Percentiles rank a stretch among this genome's conserved stretches.
These are phyloP conservation scores for Temnopleurus reevesii DNA, from an alignment of 53 echinoderm and acorn worm species.

Conservation along the genomic window DNA sequence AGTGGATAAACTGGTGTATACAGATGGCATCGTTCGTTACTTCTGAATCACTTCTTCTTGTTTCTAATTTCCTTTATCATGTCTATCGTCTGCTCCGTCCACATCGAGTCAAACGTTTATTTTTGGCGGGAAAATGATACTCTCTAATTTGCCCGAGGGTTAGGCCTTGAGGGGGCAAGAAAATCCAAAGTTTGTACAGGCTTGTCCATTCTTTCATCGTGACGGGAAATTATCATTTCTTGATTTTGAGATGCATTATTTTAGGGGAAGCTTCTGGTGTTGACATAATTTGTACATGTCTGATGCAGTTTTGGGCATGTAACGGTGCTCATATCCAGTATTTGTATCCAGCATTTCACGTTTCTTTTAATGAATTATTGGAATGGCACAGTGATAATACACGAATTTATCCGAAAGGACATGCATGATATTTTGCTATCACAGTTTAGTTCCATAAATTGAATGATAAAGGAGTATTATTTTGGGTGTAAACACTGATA, in stretches of 20 bases:
- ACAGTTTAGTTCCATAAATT: too few relatives aligned
- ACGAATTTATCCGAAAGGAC: too few relatives aligned
- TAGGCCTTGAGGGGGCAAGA: not conserved
- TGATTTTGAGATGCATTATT: constrained; percentile 8
- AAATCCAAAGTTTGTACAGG: constrained; percentile 16
- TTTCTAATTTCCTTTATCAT: constrained; percentile 45
- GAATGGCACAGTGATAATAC: too few relatives aligned
- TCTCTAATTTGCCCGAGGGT: constrained; percentile 15
- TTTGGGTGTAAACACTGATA: too few relatives aligned
- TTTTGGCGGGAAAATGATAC: constrained; percentile 3
- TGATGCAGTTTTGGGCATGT: not conserved
- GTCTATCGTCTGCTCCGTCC: constrained; percentile 23
- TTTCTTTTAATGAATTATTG: too few relatives aligned
- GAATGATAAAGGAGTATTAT: too few relatives aligned
- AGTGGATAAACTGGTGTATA: not conserved
- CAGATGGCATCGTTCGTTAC: constrained; percentile 34
- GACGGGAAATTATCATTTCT: constrained; percentile 5
- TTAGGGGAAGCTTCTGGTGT: not conserved
- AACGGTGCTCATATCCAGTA: too few relatives aligned
- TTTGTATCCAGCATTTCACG: too few relatives aligned
- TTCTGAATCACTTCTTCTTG: constrained; percentile 38
- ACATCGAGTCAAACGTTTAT: constrained; percentile 10
- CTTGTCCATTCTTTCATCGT: not conserved
- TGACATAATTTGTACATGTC: not conserved
- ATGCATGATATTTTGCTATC: too few relatives aligned